Base-by-base conservation (phyloP, 2,797 vertebrate species). In the Girardinus metallicus region DNA sequence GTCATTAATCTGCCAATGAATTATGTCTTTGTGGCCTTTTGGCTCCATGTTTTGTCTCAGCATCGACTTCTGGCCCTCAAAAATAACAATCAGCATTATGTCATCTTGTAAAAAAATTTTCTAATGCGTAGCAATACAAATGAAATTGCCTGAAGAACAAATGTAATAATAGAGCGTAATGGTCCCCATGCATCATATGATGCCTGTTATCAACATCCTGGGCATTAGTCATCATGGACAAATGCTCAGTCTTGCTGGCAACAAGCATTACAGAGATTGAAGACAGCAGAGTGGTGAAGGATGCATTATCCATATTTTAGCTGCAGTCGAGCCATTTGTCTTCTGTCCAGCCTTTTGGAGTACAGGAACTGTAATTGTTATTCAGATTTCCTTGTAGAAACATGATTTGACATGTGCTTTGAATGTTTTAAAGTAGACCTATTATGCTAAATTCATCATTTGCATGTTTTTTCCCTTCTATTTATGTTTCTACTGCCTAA, bases 161-260 rank as follows among this genome's bases (percentile, higher is more conserved):
- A 88, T 88, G 79, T 87, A 82, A 87, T 88, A 84, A 88, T 82
- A 68, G 73, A 73, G 66, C 29, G 46, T 82, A 86, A 89, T 83
- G 82, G 77, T 81, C 76, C 78, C 78, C 82, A 91, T 90, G 89
- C 83, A 91, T 91, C 89, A 89, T n/a, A 80, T 79, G 83, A 85
- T 82, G 86, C 75, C 81, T 84, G 89, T 83, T 87, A 85, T 89
- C 90, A 82, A 73, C 81, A 46, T 83, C 79, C 76, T 47, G 47
- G 83, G 81, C 85, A 91, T 92, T 90, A 88, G 82, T 93, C 90
- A 91, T 87, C 64, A 47, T 12, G 82, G 88, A 88, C 85, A 84
- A 91, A 88, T 85, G 81, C 73, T 85, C 80, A 73, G 26, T 83
- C 75, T 74, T 79, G 66, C 85, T 87, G 84, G 87, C 84, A 83